These are phyloP conservation scores for Andrena bucephala DNA, from an alignment of 2,888 invertebrate genomes.

Conservation along the genomic window DNA sequence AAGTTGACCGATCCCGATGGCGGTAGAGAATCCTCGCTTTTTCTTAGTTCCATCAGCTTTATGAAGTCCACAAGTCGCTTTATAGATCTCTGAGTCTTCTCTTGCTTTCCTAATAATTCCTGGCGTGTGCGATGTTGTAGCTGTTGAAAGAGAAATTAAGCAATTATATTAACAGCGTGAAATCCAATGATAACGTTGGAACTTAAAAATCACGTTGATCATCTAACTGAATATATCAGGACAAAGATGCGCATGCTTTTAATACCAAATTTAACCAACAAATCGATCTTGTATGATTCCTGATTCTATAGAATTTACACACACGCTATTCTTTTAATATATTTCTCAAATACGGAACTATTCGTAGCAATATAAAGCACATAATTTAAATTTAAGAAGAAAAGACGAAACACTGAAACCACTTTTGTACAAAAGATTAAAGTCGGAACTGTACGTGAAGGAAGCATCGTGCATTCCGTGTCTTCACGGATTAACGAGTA, in stretches of 20 bases:
- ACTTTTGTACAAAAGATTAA: conserved; percentile 29
- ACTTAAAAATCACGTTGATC: conserved; percentile 35
- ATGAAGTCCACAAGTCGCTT: conserved; percentile 83
- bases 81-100: conserved; percentile 83
- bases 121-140: conserved; percentile 81
- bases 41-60: conserved; percentile 80
- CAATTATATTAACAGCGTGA: neutral
- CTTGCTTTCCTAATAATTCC: conserved; percentile 82
- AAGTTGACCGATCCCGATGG: conserved; percentile 78
- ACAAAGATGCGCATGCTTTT: conserved; percentile 65
- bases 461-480: conserved; percentile 61
- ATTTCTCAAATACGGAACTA: conserved; percentile 15
- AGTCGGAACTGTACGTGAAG: conserved; percentile 35
- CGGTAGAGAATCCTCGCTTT: conserved; percentile 71
- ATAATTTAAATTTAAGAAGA: conserved; percentile 35
- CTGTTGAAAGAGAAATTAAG: conserved; percentile 66
- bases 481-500: conserved; percentile 42
- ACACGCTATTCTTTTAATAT: conserved; percentile 9
- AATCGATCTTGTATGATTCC: conserved; percentile 21
- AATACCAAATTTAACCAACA: conserved; percentile 44
- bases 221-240: conserved; percentile 41
- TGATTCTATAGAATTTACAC: conserved; percentile 16
- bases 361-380: conserved; percentile 32
- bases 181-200: conserved; percentile 12
- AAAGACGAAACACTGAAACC: conserved; percentile 26